Conservation (phyloP, 2,113 vertebrate species). For the Oostethus manadensis region DNA sequence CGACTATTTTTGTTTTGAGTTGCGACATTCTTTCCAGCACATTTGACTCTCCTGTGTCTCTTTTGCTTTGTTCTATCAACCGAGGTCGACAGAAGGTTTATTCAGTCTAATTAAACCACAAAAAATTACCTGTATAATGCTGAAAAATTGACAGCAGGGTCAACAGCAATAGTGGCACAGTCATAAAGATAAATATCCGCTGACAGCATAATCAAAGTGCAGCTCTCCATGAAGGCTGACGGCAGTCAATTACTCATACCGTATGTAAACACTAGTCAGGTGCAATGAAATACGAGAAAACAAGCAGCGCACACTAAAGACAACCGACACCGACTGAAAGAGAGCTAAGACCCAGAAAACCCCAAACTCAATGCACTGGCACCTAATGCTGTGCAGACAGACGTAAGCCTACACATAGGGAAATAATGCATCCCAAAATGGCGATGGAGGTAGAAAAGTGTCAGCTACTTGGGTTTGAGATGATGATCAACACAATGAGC, state of each 20-base stretch:
- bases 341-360: constrained; percentile 13
- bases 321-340: constrained; percentile 10
- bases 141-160: constrained; percentile 6
- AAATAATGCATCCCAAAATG: constrained; percentile 15
- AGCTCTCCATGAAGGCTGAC: constrained; percentile 41
- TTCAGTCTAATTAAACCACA: constrained; percentile 1
- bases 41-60: not conserved
- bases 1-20: no score
- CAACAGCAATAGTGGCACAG: constrained; percentile 10
- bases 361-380: constrained; percentile 16
- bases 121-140: not conserved
- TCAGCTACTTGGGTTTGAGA: not conserved
- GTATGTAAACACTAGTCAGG: constrained; percentile 47
- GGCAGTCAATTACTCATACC: constrained; percentile 51
- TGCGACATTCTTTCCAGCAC: no score
- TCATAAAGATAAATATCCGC: constrained; percentile 48
- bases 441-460: not conserved
- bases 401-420: constrained; percentile 4
- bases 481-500: constrained; percentile 16
- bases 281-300: constrained; percentile 43
- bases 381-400: constrained; percentile 5
- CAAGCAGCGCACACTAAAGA: constrained; percentile 13
- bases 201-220: constrained; percentile 49
- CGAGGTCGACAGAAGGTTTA: not conserved
- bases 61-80: not conserved